Conservation (phyloP, 2,113 vertebrate species). For the Eolophus roseicapilla region DNA sequence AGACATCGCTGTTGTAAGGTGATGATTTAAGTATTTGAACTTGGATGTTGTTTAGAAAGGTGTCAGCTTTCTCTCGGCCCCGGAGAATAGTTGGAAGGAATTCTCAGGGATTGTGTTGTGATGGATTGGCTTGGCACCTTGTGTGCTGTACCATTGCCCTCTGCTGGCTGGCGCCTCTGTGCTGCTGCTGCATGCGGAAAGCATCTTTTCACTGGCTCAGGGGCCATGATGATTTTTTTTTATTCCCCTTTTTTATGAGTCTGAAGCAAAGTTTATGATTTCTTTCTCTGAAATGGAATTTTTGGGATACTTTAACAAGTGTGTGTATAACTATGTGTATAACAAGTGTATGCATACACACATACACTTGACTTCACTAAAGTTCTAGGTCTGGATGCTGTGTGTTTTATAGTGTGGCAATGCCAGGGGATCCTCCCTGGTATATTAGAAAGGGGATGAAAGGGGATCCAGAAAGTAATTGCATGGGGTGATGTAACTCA, state of each 20-base stretch:
- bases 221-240: neutral
- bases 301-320: neutral
- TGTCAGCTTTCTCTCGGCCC: neutral
- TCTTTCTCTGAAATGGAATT: neutral
- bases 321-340: neutral
- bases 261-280: neutral
- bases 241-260: neutral
- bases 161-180: neutral
- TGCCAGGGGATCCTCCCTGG: neutral
- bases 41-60: neutral
- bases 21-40: neutral
- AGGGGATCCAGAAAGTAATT: neutral
- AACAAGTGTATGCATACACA: neutral
- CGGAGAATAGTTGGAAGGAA: neutral
- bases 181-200: neutral
- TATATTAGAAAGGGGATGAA: neutral
- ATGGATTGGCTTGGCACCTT: neutral
- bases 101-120: neutral
- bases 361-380: neutral
- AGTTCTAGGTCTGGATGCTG: neutral
- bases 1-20: neutral
- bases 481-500: neutral
- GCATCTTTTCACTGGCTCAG: neutral
- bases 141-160: neutral
- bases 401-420: fast-evolving